Base-by-base conservation (phyloP, 2,113 vertebrate genomes). In the Hydrolagus affinis region DNA sequence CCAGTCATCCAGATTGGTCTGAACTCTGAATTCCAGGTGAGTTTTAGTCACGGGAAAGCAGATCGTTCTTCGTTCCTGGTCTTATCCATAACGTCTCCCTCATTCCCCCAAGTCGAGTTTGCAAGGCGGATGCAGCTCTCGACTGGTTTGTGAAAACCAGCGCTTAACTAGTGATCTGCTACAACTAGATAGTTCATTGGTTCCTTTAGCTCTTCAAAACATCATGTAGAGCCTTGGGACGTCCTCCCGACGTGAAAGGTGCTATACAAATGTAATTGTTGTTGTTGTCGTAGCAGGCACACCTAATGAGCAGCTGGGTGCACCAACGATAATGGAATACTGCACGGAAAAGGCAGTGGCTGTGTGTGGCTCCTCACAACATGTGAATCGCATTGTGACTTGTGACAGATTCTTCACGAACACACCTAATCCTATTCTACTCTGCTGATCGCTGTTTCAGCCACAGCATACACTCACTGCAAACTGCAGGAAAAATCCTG, bases 1-100 rank as follows among this genome's bases (percentile, higher is more conserved):
- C 91, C 91, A 93, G 91, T 94, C 92, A 93, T 93, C 93, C 91
- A 88, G 91, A 92, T 93, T 91, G n/a, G 93, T 89, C 90, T 91
- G 92, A 91, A 93, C 87, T 91, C 92, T 91, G n/a, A 91, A 93
- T 93, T 92, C 93, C 93, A n/a, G 91, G 90, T 87, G 90, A 91
- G 90, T 91, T 91, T 89, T 89, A 88, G 86, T 91, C 94, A 93
- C 92, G 88, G 89, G 91, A 92, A 92, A 87, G 89, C 89, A 88
- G 91, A 91, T 93, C 91, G 89, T 88, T 92, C 91, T 92, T 89
- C 90, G 89, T 90, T 90, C 70, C 80, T 83, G 62, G 28, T 59
- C 62, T n/a, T 83, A 30, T 83, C 62, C 32, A 32, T 80, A n/a
- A 64, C 59, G 23, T 64, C 62, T 17, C 59, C 62, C 23, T 28